These are phyloP conservation scores for Panthera uncia DNA, from an alignment of 2,113 vertebrate genomes.

Conservation along the genomic window DNA sequence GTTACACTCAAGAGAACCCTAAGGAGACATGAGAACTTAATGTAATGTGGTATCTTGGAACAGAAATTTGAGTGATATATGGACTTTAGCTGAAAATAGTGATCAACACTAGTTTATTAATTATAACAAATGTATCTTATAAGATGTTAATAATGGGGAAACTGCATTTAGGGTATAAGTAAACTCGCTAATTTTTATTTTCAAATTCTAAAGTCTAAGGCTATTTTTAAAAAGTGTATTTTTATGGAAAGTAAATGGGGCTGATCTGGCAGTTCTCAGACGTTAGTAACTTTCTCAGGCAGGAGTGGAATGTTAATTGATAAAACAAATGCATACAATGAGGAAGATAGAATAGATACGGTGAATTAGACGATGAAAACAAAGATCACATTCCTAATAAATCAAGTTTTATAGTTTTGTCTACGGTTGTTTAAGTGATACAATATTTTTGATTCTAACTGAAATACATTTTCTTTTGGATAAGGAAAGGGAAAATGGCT, in stretches of 20 bases:
- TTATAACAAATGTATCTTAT: not conserved
- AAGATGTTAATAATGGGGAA: not conserved
- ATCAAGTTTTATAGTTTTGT: not conserved
- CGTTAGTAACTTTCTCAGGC: not conserved
- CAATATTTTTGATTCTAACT: not conserved
- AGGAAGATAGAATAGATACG: not conserved
- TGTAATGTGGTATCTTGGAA: not conserved
- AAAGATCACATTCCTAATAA: not conserved
- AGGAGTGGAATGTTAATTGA: not conserved
- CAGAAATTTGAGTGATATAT: not conserved
- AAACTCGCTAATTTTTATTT: not conserved
- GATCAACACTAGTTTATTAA: not conserved
- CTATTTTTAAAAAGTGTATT: not conserved
- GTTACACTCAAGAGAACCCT: not conserved
- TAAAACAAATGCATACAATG: not conserved
- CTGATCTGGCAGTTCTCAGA: not conserved
- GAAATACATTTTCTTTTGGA: not conserved
- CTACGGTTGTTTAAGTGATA: not conserved
- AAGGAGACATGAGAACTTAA: not conserved
- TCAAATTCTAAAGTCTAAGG: not conserved
- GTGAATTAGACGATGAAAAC: not conserved
- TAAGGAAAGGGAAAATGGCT: not conserved
- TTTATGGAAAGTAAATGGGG: not conserved
- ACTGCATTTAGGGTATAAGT: not conserved
- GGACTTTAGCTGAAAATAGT: not conserved